Evolutionary conservation across 2,797 vertebrate genomes (phyloP).

Genomic region (Avahi laniger): DNA sequence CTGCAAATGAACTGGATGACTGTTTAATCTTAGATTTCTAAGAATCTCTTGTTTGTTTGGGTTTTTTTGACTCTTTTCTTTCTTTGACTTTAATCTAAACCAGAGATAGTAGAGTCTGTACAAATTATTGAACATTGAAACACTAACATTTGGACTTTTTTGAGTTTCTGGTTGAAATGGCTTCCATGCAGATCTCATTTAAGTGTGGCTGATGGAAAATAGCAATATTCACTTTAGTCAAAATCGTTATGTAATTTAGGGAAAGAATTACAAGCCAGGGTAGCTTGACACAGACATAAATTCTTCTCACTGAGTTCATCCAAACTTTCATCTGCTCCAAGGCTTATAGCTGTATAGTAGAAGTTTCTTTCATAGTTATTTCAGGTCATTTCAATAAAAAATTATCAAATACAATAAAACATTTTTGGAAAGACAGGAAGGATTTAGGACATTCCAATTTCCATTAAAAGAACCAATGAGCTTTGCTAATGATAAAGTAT

Average conservation of each 20-base stretch:
- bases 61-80: background rate
- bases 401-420: background rate
- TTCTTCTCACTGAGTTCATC: background rate
- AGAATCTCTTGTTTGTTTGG: background rate
- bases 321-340: background rate
- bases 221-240: slow-evolving; percentile 26
- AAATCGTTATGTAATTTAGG: slow-evolving; percentile 14
- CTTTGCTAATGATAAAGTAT: slow-evolving; percentile 26
- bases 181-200: background rate
- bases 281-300: slow-evolving; percentile 39
- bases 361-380: slow-evolving; percentile 60
- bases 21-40: background rate
- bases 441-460: background rate
- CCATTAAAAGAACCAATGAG: slow-evolving; percentile 56
- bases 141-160: background rate
- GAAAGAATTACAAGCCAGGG: slow-evolving; percentile 21
- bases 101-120: background rate
- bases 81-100: background rate
- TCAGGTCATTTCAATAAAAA: slow-evolving; percentile 52
- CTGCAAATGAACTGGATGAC: background rate
- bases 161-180: slow-evolving; percentile 57
- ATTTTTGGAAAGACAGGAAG: slow-evolving; percentile 42
- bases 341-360: background rate
- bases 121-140: background rate
- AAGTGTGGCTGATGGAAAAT: slow-evolving; percentile 38